phyloP scores from a whole-genome alignment of 2,797 vertebrate genomes.

The Sebastolobus alascanus region DNA sequence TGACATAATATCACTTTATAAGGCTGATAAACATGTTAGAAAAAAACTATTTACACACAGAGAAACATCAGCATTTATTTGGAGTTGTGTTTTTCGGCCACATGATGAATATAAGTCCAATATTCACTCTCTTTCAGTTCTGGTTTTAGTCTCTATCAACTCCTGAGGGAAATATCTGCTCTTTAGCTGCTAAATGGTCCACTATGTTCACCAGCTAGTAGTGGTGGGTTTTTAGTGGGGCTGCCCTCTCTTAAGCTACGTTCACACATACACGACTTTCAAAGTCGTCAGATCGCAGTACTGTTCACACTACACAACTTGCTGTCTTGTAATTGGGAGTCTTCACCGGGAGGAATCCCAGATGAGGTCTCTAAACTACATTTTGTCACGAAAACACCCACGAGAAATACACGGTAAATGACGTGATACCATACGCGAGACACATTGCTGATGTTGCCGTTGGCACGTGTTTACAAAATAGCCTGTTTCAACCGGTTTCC shows the following conservation, averaged over 20 bases:
- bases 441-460: no score
- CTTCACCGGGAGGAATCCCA: no score
- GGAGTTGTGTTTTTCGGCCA: neutral
- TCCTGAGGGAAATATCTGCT: slow-evolving; percentile 8
- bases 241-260: neutral
- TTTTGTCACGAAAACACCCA: no score
- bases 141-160: neutral
- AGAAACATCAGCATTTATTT: neutral
- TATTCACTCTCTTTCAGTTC: neutral
- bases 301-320: no score
- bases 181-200: neutral
- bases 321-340: no score
- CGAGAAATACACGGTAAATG: no score
- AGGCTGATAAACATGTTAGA: neutral
- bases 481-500: no score
- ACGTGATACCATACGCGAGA: no score
- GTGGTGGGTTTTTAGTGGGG: neutral
- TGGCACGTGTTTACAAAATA: no score
- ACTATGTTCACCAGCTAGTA: neutral
- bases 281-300: no score
- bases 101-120: neutral
- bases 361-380: no score
- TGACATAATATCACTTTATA: neutral
- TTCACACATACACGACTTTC: no score
- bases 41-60: neutral